A percentile compares a stretch with the other conserved stretches of the same genome.
These are phyloP conservation scores for Rhinella marina DNA, from an alignment of 2,797 vertebrate species.

Conservation along the genomic window DNA sequence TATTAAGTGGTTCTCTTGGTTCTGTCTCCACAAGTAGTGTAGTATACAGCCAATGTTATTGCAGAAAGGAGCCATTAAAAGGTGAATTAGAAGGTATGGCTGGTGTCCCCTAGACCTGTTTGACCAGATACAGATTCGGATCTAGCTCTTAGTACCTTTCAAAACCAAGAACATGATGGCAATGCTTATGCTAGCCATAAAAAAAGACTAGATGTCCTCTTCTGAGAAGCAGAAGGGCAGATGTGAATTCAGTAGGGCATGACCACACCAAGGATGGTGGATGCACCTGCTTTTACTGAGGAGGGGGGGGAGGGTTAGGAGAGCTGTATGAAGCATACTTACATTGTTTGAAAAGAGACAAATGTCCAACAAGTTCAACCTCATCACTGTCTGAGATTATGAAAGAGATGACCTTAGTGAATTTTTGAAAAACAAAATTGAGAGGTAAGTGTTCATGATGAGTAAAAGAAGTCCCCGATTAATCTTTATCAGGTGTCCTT, in stretches of 20 bases:
- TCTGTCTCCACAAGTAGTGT: not conserved
- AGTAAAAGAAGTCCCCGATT: constrained; percentile 4
- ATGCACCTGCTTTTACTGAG: constrained; percentile 8
- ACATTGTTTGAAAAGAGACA: not conserved
- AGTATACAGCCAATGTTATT: not conserved
- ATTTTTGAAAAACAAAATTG: constrained; percentile 7
- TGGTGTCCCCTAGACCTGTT: not conserved
- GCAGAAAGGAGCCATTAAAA: not conserved
- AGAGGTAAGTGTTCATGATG: constrained; percentile 51
- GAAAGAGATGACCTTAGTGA: constrained; percentile 38
- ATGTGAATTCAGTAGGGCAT: not conserved
- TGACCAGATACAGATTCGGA: not conserved
- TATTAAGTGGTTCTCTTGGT: not conserved
- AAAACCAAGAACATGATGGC: not conserved
- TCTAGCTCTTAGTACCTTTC: not conserved
- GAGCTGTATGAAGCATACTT: constrained; percentile 7
- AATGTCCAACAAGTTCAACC: not conserved
- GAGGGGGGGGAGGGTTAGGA: not conserved
- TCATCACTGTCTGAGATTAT: constrained; percentile 26
- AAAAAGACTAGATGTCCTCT: not conserved
- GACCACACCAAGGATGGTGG: not conserved
- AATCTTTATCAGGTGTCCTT: constrained; percentile 5
- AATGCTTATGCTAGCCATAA: not conserved
- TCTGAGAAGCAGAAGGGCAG: not conserved
- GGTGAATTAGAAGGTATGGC: not conserved